Evolutionary conservation across 2,888 invertebrate genomes (phyloP).

Genomic region (Hofmannophila pseudospretella): DNA sequence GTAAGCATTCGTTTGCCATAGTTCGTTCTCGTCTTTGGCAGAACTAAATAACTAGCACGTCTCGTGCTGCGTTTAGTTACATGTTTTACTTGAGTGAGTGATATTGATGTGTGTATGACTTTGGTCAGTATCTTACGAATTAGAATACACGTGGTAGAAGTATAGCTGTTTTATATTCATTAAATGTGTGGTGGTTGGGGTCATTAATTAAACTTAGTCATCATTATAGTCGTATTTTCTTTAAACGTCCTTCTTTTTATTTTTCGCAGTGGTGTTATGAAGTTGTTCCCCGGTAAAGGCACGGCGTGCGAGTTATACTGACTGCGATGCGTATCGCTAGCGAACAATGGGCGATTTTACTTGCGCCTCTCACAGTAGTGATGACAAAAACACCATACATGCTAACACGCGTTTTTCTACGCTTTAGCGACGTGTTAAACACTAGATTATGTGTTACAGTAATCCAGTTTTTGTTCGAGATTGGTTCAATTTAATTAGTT

Average conservation of each 20-base stretch:
- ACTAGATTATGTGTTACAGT: constrained; percentile 13
- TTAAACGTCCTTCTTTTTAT: constrained; percentile 16
- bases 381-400: constrained; percentile 26
- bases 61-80: no score
- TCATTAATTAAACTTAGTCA: no score
- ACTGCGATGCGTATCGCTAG: constrained; percentile 41
- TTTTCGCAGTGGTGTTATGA: constrained; percentile 17
- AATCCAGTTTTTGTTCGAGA: constrained; percentile 11
- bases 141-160: no score
- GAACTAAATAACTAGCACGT: no score
- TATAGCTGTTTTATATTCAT: no score
- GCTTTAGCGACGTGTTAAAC: constrained; percentile 12
- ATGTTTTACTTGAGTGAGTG: no score
- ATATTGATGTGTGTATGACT: no score
- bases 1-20: no score
- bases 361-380: constrained; percentile 30
- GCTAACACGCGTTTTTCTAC: constrained; percentile 18
- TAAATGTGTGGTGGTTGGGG: no score
- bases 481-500: no score
- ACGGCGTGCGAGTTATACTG: constrained; percentile 37
- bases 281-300: constrained; percentile 19
- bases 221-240: constrained; percentile 28
- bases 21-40: no score
- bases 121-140: no score
- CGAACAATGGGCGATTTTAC: constrained; percentile 42